phyloP scores from a whole-genome alignment of 1,140 invertebrate species.

The Scaptomyza pallida region DNA sequence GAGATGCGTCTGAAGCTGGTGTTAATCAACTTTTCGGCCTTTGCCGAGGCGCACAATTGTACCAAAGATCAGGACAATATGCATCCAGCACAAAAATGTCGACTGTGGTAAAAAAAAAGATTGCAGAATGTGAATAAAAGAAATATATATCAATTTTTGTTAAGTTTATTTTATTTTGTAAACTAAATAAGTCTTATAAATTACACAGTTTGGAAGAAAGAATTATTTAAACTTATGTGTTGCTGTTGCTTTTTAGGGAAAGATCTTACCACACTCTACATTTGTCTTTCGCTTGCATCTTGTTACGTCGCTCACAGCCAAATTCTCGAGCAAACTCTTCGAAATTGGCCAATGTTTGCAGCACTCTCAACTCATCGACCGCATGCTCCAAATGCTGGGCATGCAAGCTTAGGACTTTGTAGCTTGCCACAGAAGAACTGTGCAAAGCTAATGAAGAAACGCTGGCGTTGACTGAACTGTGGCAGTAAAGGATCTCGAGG shows the following conservation, averaged over 20 bases:
- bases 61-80: conserved; percentile 19
- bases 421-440: conserved; percentile 95
- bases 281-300: conserved; percentile 93
- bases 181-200: no score
- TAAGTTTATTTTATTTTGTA: no score
- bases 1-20: conserved; percentile 53
- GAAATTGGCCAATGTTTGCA: conserved; percentile 93
- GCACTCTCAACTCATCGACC: conserved; percentile 90
- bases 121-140: not conserved
- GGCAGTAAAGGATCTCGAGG: conserved; percentile 80
- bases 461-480: conserved; percentile 89
- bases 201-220: no score
- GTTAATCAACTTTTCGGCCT: conserved; percentile 53
- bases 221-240: no score
- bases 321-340: conserved; percentile 91
- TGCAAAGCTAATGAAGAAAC: conserved; percentile 93
- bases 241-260: no score
- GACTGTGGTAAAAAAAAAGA: conserved; percentile 54
- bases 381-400: conserved; percentile 90
- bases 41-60: conserved; percentile 45
- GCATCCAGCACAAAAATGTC: conserved; percentile 44
- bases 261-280: conserved; percentile 91
- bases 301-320: conserved; percentile 88
- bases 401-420: conserved; percentile 90
- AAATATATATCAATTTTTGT: not conserved